A percentile compares a stretch with the other conserved stretches of the same genome.
Conservation (phyloP, 2,113 vertebrate genomes). For the Coturnix japonica region DNA sequence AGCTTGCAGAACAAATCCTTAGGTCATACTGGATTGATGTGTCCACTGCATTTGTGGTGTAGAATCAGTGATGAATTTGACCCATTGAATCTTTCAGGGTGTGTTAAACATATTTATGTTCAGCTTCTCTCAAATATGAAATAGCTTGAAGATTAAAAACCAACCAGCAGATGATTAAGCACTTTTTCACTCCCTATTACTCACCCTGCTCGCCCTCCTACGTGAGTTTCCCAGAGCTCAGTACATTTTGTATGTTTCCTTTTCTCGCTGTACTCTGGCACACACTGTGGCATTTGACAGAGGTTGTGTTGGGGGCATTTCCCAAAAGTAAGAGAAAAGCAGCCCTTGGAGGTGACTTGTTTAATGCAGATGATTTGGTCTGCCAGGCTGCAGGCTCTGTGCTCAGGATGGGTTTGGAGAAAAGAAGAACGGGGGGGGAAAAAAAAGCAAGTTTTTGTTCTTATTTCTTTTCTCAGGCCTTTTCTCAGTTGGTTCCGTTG, state of each 20-base stretch:
- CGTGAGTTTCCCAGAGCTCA: neutral
- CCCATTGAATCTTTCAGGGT: neutral
- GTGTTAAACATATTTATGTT: neutral
- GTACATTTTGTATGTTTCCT: neutral
- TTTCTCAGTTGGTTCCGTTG: slow-evolving; percentile 39
- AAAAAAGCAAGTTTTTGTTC: neutral
- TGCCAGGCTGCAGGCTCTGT: neutral
- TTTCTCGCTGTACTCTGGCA: neutral
- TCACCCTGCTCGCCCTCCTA: neutral
- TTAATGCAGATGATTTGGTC: neutral
- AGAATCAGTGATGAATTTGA: neutral
- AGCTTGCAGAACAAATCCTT: neutral
- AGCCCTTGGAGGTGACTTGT: neutral
- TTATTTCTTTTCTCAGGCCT: rapidly evolving
- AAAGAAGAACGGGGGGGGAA: neutral
- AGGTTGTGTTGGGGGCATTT: neutral
- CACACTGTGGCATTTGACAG: neutral
- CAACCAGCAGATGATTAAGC: neutral
- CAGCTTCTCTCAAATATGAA: neutral
- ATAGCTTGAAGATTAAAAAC: neutral
- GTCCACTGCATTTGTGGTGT: neutral
- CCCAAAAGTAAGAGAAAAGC: neutral
- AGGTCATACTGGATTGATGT: neutral
- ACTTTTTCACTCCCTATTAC: neutral
- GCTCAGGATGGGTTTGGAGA: neutral